Conservation (phyloP, 1,140 invertebrate species). For the Heterodera carotae region DNA sequence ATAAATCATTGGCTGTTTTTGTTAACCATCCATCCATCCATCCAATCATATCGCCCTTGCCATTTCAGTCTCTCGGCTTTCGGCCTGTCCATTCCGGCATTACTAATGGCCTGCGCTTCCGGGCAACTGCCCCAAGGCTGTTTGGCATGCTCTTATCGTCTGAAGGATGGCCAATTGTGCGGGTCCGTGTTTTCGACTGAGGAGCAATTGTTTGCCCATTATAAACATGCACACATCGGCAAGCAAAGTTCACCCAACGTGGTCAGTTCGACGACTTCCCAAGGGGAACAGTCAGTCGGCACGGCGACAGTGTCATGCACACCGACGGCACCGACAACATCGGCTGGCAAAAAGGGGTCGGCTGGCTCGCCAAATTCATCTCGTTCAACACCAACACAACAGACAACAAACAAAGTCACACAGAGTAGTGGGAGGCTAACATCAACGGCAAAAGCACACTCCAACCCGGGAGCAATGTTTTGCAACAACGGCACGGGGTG, state of each 20-base stretch:
- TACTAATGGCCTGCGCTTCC: conserved; percentile 21
- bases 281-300: not conserved
- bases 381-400: conserved; percentile 12
- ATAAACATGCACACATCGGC: conserved; percentile 27
- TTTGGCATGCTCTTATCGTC: conserved; percentile 19
- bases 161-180: conserved; percentile 26
- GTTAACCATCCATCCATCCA: no score
- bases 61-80: not conserved
- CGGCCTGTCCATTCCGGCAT: conserved; percentile 17
- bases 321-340: not conserved
- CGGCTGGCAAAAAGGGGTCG: not conserved
- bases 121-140: conserved; percentile 21
- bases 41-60: no score
- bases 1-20: not conserved
- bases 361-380: conserved; percentile 13
- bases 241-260: conserved; percentile 24
- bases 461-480: conserved; percentile 10
- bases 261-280: conserved; percentile 22
- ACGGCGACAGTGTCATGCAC: conserved; percentile 2
- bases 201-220: conserved; percentile 30
- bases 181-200: conserved; percentile 13
- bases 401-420: not conserved
- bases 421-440: not conserved
- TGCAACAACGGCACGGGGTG: not conserved
- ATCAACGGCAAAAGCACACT: not conserved